Evolutionary conservation across 2,113 vertebrate species (phyloP).

Genomic region (Otis tarda): DNA sequence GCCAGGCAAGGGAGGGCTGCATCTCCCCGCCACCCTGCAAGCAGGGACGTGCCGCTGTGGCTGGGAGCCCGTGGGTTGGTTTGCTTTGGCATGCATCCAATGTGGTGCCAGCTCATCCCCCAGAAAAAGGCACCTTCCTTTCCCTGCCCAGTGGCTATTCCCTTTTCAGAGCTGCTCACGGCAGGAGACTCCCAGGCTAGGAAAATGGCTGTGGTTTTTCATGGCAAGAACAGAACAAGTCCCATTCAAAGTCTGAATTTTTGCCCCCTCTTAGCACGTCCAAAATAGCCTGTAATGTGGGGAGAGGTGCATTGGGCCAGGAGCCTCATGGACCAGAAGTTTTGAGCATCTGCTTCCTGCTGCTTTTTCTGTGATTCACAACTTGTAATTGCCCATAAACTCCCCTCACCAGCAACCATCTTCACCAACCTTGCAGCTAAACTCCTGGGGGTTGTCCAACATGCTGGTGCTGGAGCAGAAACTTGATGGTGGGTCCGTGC

Average conservation of each 20-base stretch:
- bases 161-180: background rate
- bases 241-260: background rate
- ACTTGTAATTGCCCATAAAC: background rate
- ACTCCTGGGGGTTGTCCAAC: background rate
- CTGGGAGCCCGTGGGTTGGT: background rate
- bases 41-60: rapidly evolving
- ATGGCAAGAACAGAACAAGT: background rate
- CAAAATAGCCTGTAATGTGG: background rate
- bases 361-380: background rate
- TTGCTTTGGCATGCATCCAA: background rate
- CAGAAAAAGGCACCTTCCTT: background rate
- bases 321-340: background rate
- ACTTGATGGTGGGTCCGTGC: no score
- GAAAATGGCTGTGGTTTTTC: background rate
- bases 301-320: background rate
- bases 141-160: background rate
- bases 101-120: background rate
- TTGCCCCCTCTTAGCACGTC: background rate
- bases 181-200: background rate
- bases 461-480: background rate
- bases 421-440: background rate
- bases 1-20: background rate
- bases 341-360: background rate
- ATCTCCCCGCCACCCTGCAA: rapidly evolving
- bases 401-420: background rate